These are phyloP conservation scores for Aurelia aurita complex sp. Pacific DNA, from an alignment of 30 jellyfish, hydroid and myxozoan genomes.

Conservation along the genomic window DNA sequence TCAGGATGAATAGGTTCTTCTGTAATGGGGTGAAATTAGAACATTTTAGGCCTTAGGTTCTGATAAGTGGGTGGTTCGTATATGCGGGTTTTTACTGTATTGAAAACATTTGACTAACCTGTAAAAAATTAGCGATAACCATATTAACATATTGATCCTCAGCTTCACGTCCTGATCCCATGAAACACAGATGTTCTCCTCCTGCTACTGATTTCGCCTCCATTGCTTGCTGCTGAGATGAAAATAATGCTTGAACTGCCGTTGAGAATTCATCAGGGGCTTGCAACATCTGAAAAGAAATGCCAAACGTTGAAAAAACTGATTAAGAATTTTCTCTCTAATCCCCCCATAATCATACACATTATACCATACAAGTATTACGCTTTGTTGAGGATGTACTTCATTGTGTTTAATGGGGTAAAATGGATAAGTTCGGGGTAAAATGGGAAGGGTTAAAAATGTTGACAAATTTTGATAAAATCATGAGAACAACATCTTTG, in stretches of 20 bases:
- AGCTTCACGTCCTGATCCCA: constrained; percentile 98
- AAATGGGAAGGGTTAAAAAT: too few relatives aligned
- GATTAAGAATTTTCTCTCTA: too few relatives aligned
- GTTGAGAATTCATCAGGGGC: constrained; percentile 96
- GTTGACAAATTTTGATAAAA: too few relatives aligned
- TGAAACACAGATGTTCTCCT: constrained; percentile 96
- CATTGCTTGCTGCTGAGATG: constrained; percentile 97
- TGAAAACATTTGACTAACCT: constrained; percentile 38
- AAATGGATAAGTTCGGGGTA: too few relatives aligned
- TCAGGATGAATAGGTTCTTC: too few relatives aligned
- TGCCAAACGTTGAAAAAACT: neutral
- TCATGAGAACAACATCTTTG: too few relatives aligned
- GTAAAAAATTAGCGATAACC: constrained; percentile 96
- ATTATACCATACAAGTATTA: neutral
- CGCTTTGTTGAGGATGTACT: too few relatives aligned
- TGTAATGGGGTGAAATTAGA: too few relatives aligned
- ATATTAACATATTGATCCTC: constrained; percentile 97
- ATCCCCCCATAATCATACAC: neutral
- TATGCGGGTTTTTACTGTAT: too few relatives aligned
- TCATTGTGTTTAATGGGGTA: too few relatives aligned
- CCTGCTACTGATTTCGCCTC: constrained; percentile 96
- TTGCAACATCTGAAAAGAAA: constrained; percentile 85
- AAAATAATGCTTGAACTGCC: constrained; percentile 90
- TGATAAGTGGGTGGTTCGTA: too few relatives aligned
- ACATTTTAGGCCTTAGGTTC: too few relatives aligned